phyloP scores from a whole-genome alignment of 2,797 vertebrate genomes.

The Phalloptychus januarius region DNA sequence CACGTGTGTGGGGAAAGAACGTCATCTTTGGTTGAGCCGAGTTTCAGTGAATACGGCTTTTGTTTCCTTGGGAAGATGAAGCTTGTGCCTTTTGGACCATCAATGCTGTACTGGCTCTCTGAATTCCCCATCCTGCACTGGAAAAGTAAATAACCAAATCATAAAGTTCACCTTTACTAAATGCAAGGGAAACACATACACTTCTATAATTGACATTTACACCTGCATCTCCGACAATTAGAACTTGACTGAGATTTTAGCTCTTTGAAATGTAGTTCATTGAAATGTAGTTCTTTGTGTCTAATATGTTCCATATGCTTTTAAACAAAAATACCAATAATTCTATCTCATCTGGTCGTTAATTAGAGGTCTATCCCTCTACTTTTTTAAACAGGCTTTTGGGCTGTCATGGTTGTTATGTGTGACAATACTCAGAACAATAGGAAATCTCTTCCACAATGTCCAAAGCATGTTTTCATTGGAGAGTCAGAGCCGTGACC shows the following conservation, averaged over 20 bases:
- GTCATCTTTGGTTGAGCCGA: constrained; percentile 85
- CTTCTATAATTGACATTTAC: constrained; percentile 4
- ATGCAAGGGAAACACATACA: constrained; percentile 21
- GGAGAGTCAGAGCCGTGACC: constrained; percentile 42
- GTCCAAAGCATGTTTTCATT: constrained; percentile 40
- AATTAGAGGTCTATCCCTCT: constrained; percentile 14
- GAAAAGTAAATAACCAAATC: constrained; percentile 30
- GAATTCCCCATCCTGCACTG: constrained; percentile 92
- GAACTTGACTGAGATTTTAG: background rate
- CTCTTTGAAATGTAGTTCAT: too few relatives aligned
- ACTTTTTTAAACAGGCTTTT: constrained; percentile 38
- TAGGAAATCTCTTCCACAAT: constrained; percentile 55
- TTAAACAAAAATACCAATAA: constrained; percentile 32
- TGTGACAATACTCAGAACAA: constrained; percentile 52
- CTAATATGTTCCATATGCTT: constrained; percentile 39
- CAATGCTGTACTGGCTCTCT: constrained; percentile 95
- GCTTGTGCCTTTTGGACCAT: constrained; percentile 85
- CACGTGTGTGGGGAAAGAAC: constrained; percentile 83
- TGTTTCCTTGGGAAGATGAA: constrained; percentile 83
- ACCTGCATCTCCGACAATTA: background rate
- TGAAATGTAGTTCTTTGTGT: too few relatives aligned
- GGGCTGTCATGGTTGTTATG: constrained; percentile 45
- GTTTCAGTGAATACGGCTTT: constrained; percentile 87
- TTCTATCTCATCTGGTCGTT: constrained; percentile 41
- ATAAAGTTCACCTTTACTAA: constrained; percentile 4